Percentiles rank a stretch among this genome's conserved stretches.
Conservation (phyloP, 2,888 invertebrate species). For the Beris morrisii region DNA sequence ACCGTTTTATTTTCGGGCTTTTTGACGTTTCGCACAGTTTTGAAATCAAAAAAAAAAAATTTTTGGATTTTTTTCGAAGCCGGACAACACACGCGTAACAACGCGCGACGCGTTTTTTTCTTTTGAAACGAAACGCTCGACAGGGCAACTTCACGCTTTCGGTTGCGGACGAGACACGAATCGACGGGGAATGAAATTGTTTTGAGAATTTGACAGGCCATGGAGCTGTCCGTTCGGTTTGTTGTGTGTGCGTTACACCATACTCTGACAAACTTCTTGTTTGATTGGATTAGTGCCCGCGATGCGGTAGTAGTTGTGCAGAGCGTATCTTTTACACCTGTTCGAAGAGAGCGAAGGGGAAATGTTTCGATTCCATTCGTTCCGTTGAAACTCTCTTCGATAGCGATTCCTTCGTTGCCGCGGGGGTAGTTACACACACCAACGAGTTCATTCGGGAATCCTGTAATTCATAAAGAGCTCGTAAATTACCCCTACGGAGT, state of each 20-base stretch:
- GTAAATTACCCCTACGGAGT: conserved; percentile 39
- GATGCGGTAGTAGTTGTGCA: conserved; percentile 1
- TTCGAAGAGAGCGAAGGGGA: conserved; percentile 7
- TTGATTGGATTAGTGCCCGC: neutral
- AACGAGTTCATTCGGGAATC: conserved; percentile 17
- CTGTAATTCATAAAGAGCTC: conserved; percentile 38
- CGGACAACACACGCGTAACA: conserved; percentile 17
- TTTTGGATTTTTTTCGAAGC: neutral
- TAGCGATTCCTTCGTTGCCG: neutral
- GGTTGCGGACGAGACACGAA: conserved; percentile 40
- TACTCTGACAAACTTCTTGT: neutral
- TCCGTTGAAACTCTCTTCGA: neutral
- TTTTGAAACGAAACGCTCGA: neutral
- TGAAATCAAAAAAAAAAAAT: neutral
- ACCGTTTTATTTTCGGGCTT: neutral
- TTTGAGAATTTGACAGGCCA: conserved; percentile 37
- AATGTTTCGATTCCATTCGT: neutral
- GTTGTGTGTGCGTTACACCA: neutral
- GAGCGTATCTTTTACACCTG: neutral
- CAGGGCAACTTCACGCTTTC: neutral
- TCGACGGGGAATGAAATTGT: conserved; percentile 43
- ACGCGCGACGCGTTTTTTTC: neutral
- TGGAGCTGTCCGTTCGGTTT: conserved; percentile 1
- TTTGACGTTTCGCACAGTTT: neutral
- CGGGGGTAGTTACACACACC: conserved; percentile 3